Percentiles rank a stretch among this genome's conserved stretches.
Conservation (phyloP, 2,888 invertebrate genomes). For the Tachina fera region DNA sequence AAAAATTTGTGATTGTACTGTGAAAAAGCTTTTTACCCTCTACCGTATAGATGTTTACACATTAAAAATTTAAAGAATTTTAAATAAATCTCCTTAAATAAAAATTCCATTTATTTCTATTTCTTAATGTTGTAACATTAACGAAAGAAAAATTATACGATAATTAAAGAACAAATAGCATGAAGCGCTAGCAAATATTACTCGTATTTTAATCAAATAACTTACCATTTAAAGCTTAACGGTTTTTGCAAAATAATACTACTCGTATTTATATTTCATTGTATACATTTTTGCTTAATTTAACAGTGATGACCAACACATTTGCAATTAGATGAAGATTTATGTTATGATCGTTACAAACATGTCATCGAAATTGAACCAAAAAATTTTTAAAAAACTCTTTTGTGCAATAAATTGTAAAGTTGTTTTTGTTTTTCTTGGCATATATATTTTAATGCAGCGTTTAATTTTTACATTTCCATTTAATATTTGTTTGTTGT, state of each 20-base stretch:
- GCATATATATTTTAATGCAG: not conserved
- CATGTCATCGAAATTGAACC: slow-evolving; percentile 55
- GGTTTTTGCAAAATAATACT: slow-evolving; percentile 40
- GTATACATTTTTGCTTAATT: slow-evolving; percentile 23
- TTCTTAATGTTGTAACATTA: too few relatives aligned
- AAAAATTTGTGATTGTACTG: too few relatives aligned
- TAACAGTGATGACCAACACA: slow-evolving; percentile 55
- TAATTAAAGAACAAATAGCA: too few relatives aligned
- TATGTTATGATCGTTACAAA: slow-evolving; percentile 41
- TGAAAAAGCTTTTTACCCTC: too few relatives aligned
- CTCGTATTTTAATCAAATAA: not conserved
- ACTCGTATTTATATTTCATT: slow-evolving; percentile 3
- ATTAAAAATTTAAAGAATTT: too few relatives aligned
- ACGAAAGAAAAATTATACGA: too few relatives aligned
- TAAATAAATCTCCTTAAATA: too few relatives aligned
- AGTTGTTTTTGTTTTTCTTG: not conserved
- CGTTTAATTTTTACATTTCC: not conserved
- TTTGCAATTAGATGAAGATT: slow-evolving; percentile 66
- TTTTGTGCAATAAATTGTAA: slow-evolving; percentile 46
- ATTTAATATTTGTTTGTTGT: slow-evolving; percentile 6
- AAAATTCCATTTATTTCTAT: too few relatives aligned
- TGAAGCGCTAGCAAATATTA: too few relatives aligned
- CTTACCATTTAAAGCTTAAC: slow-evolving; percentile 36
- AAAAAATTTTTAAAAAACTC: slow-evolving; percentile 48
- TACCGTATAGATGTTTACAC: too few relatives aligned